Percentiles rank a stretch among this genome's conserved stretches.
Conservation (phyloP, 2,888 invertebrate genomes). For the Mimachlamys varia region DNA sequence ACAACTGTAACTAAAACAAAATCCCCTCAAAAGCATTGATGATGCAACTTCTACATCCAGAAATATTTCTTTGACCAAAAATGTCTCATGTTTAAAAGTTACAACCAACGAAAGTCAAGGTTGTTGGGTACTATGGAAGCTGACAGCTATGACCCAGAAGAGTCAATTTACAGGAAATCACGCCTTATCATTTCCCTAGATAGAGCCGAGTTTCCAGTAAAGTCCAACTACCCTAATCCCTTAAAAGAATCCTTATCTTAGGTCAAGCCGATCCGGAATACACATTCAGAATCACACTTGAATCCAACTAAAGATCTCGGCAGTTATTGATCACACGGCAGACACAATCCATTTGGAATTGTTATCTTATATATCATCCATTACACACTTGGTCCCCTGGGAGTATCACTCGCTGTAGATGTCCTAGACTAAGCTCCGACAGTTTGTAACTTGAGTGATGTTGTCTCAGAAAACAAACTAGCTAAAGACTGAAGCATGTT, state of each 20-base stretch:
- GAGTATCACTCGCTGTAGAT: not conserved
- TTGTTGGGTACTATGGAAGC: no score
- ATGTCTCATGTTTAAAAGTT: no score
- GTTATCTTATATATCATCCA: not conserved
- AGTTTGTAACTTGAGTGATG: not conserved
- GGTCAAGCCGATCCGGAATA: not conserved
- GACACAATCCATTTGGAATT: not conserved
- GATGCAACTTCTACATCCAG: no score
- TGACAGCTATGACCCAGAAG: no score
- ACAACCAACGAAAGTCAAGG: no score
- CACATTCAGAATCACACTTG: not conserved
- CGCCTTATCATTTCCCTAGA: not conserved
- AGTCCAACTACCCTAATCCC: not conserved
- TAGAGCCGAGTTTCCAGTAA: not conserved
- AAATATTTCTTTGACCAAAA: no score
- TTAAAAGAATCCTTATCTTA: not conserved
- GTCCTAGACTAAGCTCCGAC: no score
- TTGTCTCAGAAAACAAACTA: not conserved
- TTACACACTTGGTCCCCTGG: not conserved
- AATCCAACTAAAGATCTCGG: not conserved
- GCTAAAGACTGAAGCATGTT: not conserved
- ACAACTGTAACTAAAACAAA: no score
- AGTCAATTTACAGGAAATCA: not conserved
- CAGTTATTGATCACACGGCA: not conserved
- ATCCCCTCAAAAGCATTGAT: no score